phyloP scores from a whole-genome alignment of 2,113 vertebrate species.

The Bufo gargarizans region DNA sequence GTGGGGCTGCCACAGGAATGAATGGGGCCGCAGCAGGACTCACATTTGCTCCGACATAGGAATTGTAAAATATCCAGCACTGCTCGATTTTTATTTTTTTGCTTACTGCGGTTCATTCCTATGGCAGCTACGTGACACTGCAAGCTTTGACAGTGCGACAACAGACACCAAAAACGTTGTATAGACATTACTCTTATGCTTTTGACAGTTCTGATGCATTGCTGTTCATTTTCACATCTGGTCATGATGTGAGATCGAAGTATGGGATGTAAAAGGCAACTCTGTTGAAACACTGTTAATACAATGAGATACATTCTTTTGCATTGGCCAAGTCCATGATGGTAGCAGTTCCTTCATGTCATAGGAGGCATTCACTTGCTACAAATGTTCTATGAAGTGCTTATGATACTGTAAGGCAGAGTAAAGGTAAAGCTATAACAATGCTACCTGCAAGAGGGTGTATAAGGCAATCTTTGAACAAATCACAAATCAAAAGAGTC shows the following conservation, averaged over 20 bases:
- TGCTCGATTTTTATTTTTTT: no score
- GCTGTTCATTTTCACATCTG: background rate
- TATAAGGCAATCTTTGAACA: background rate
- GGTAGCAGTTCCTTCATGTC: background rate
- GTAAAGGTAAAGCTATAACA: background rate
- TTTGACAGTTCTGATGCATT: background rate
- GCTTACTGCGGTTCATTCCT: no score
- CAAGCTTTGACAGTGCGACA: no score
- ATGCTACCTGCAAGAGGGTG: background rate
- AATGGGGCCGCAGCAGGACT: background rate
- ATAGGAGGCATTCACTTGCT: background rate
- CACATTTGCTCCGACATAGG: no score
- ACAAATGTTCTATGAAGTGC: background rate
- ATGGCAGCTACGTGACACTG: no score
- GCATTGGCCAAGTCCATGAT: background rate
- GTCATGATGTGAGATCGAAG: background rate
- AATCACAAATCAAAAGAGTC: background rate
- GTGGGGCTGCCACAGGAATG: no score
- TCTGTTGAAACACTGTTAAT: background rate
- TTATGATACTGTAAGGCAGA: background rate
- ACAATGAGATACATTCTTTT: background rate
- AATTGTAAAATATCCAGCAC: no score
- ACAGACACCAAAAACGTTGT: no score
- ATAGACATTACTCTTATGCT: background rate
- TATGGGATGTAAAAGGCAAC: constrained; percentile 10